Evolutionary conservation across 2,888 invertebrate species (phyloP).

Genomic region (Eristalinus sepulchralis): DNA sequence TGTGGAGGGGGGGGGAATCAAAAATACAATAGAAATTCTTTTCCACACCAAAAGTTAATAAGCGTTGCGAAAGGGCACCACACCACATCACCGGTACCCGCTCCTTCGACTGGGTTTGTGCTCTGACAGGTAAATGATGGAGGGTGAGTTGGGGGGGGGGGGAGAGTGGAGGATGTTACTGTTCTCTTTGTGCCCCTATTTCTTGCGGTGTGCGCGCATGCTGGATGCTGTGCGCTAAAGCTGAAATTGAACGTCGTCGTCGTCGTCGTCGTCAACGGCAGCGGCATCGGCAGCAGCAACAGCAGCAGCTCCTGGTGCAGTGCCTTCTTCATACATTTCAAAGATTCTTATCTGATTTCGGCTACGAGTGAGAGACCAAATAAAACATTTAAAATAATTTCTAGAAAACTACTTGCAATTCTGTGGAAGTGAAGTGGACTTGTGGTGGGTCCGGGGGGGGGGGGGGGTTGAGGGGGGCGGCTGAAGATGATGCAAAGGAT

Average conservation of each 20-base stretch:
- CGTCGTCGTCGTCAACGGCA: too few species aligned
- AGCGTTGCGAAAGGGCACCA: conserved; percentile 58
- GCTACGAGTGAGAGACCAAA: conserved; percentile 56
- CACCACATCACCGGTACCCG: too few species aligned
- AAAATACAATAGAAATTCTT: conserved; percentile 67
- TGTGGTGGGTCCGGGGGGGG: background rate
- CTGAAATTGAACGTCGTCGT: background rate
- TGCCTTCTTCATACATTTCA: conserved; percentile 30
- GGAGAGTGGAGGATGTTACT: conserved; percentile 15
- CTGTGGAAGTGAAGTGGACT: conserved; percentile 7
- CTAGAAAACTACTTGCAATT: conserved; percentile 40
- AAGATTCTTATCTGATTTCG: conserved; percentile 60
- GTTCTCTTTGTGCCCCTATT: conserved; percentile 3
- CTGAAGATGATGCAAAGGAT: background rate
- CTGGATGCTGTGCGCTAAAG: background rate
- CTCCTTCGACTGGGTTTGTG: too few species aligned
- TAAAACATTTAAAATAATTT: conserved; percentile 60
- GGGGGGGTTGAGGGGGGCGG: background rate
- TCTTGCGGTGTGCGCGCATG: background rate
- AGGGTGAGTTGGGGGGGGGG: too few species aligned
- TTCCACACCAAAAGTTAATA: conserved; percentile 67
- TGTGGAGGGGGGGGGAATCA: too few species aligned
- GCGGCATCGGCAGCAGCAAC: conserved; percentile 9
- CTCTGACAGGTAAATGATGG: too few species aligned
- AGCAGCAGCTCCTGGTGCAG: background rate